These are phyloP conservation scores for Callosobruchus maculatus DNA, from an alignment of 2,888 invertebrate genomes.

Conservation along the genomic window DNA sequence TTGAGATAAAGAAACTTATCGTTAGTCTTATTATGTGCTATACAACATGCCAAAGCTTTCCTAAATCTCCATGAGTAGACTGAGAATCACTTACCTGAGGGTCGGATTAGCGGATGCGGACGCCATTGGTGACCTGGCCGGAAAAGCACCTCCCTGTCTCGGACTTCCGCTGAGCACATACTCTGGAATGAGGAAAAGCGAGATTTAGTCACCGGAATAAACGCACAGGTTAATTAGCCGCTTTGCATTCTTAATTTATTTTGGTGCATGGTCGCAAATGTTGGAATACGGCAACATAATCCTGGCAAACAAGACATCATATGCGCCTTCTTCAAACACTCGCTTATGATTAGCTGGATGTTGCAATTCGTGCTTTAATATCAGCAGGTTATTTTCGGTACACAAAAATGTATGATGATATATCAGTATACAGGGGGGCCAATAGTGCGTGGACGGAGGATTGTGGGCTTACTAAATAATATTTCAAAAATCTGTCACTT, in stretches of 20 bases:
- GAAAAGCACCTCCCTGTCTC: conserved; percentile 50
- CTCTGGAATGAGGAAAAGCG: conserved; percentile 45
- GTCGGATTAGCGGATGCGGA: conserved; percentile 34
- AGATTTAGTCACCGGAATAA: neutral
- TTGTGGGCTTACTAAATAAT: too few species aligned
- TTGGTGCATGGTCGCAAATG: neutral
- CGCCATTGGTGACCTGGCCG: conserved; percentile 49
- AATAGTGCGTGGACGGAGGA: too few species aligned
- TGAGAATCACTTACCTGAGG: conserved; percentile 50
- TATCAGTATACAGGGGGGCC: too few species aligned
- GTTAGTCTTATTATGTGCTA: too few species aligned
- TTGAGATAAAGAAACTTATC: too few species aligned
- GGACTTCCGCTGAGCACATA: conserved; percentile 56
- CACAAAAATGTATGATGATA: too few species aligned
- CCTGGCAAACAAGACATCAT: neutral
- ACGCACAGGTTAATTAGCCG: neutral
- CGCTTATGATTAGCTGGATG: too few species aligned
- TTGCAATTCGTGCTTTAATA: too few species aligned
- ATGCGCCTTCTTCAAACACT: too few species aligned
- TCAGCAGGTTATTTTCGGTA: too few species aligned
- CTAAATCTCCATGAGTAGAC: neutral
- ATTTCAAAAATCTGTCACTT: too few species aligned
- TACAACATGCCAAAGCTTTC: too few species aligned
- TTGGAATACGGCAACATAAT: neutral
- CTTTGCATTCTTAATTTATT: neutral